These are phyloP conservation scores for Pipistrellus pipistrellus DNA, from an alignment of 2,797 vertebrate genomes.

Conservation along the genomic window DNA sequence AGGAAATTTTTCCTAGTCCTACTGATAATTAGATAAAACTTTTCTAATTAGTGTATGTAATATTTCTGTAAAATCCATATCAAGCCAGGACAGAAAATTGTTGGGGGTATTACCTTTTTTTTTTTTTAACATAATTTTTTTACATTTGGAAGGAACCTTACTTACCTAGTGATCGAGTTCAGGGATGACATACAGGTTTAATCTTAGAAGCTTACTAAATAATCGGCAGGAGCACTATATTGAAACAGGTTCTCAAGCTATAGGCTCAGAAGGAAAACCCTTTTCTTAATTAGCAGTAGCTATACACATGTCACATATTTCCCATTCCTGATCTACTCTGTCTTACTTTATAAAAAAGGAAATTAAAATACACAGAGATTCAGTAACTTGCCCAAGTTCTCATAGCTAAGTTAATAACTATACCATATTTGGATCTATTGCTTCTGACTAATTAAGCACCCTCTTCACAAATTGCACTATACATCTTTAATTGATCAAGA, in stretches of 20 bases:
- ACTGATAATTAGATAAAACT: slow-evolving; percentile 6
- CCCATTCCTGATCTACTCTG: neutral
- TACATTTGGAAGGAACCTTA: neutral
- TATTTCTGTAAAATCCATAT: slow-evolving; percentile 27
- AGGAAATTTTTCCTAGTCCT: slow-evolving; percentile 36
- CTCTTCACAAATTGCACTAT: neutral
- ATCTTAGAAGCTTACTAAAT: slow-evolving; percentile 18
- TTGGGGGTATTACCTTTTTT: neutral
- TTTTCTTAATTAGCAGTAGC: neutral
- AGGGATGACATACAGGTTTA: neutral
- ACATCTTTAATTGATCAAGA: neutral
- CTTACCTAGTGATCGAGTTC: neutral
- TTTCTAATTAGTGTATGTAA: neutral
- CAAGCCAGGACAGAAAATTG: neutral
- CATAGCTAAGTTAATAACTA: slow-evolving; percentile 15
- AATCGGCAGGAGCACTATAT: neutral
- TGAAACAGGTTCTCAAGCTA: slow-evolving; percentile 2
- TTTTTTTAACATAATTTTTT: slow-evolving; percentile 46
- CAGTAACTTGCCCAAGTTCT: neutral
- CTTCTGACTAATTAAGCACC: neutral
- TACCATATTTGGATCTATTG: neutral
- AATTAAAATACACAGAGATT: slow-evolving; percentile 33
- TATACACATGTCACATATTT: neutral
- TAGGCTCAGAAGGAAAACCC: neutral
- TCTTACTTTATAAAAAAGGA: slow-evolving; percentile 52